These are phyloP conservation scores for Caenorhabditis auriculariae DNA, from an alignment of 2,888 invertebrate genomes.

Conservation along the genomic window DNA sequence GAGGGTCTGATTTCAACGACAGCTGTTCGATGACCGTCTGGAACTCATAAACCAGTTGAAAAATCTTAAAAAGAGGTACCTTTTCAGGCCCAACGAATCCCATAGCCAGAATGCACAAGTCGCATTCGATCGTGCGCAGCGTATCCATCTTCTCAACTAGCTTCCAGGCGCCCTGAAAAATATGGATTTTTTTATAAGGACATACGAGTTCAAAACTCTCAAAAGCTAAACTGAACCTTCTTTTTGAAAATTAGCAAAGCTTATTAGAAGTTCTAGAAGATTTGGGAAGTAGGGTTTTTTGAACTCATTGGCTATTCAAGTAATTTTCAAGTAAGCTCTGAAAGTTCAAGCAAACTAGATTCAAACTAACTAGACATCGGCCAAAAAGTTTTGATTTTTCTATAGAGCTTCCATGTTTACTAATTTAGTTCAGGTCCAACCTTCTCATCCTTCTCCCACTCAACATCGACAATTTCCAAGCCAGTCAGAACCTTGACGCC, in stretches of 20 bases:
- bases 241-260: not conserved
- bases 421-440: not conserved
- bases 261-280: no score
- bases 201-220: no score
- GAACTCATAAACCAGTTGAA: not conserved
- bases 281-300: no score
- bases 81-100: conserved; percentile 74
- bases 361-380: no score
- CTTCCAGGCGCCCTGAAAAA: conserved; percentile 79
- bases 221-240: no score
- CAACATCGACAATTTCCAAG: conserved; percentile 82
- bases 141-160: conserved; percentile 83
- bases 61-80: conserved; percentile 15
- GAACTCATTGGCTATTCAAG: no score
- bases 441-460: conserved; percentile 50
- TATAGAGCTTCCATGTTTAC: not conserved
- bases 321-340: no score
- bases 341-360: no score
- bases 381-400: not conserved
- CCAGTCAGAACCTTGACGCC: conserved; percentile 72
- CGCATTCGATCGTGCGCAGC: conserved; percentile 77
- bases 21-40: conserved; percentile 80
- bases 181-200: not conserved
- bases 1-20: conserved; percentile 79
- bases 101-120: conserved; percentile 91